phyloP scores from a whole-genome alignment of 2,113 vertebrate genomes.

The Calidris pugnax region DNA sequence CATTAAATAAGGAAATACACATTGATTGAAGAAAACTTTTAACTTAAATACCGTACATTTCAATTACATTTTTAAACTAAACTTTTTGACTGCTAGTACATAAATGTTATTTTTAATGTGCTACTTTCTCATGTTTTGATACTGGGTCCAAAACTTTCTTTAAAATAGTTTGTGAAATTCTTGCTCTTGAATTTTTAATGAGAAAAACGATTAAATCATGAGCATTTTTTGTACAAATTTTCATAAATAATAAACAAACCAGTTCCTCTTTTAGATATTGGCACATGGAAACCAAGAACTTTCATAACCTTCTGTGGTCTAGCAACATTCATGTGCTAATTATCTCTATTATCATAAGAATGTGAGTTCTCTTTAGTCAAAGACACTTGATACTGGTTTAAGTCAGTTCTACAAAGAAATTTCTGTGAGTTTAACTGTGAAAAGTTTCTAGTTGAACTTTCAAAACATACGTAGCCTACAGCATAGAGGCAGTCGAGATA shows the following conservation, averaged over 20 bases:
- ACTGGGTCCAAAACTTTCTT: neutral
- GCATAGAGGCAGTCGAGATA: neutral
- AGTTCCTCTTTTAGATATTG: constrained; percentile 62
- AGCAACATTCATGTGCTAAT: neutral
- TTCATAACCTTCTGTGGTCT: constrained; percentile 54
- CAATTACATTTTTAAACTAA: neutral
- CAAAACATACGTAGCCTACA: neutral
- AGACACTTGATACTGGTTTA: neutral
- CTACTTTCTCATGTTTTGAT: neutral
- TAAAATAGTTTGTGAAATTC: neutral
- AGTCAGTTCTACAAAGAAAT: neutral
- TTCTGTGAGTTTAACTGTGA: neutral
- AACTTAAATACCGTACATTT: neutral
- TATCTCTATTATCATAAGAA: neutral
- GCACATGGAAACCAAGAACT: constrained; percentile 47
- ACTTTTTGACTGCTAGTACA: neutral
- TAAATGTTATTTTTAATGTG: neutral
- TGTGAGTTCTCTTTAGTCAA: neutral
- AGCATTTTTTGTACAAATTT: neutral
- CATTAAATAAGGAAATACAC: neutral
- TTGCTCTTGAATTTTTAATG: neutral
- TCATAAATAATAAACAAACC: constrained; percentile 35
- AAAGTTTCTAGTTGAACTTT: neutral
- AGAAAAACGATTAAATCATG: neutral
- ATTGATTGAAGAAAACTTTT: neutral